Conservation (phyloP, 2,797 vertebrate genomes). For the Lutra lutra region DNA sequence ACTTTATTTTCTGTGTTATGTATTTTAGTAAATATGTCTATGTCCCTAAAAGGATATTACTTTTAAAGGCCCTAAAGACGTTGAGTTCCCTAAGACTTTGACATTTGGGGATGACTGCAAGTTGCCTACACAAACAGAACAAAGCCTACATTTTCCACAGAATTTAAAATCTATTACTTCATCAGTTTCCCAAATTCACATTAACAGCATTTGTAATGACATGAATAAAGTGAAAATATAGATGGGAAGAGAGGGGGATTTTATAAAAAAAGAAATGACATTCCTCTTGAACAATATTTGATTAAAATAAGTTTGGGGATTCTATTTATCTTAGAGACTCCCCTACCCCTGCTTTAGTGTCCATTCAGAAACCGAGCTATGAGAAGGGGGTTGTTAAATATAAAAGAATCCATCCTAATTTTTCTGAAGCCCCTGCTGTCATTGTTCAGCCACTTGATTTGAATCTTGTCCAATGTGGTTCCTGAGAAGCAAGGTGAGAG, state of each 20-base stretch:
- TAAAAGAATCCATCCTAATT: conserved; percentile 4
- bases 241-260: not conserved
- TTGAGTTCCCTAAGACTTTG: conserved; percentile 38
- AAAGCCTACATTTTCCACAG: conserved; percentile 47
- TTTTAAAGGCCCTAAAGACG: conserved; percentile 64
- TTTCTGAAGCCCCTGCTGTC: conserved; percentile 41
- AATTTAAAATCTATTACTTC: conserved; percentile 43
- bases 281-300: conserved; percentile 29
- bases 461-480: conserved; percentile 21
- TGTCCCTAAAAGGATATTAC: conserved; percentile 71
- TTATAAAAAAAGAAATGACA: conserved; percentile 7
- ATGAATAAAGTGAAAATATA: not conserved
- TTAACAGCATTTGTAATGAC: not conserved
- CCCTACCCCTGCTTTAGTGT: not conserved
- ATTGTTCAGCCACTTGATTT: conserved; percentile 15
- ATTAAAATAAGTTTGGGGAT: conserved; percentile 53
- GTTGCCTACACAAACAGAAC: not conserved
- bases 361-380: conserved; percentile 53
- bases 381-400: conserved; percentile 31
- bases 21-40: conserved; percentile 75
- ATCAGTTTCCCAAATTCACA: conserved; percentile 31
- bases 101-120: conserved; percentile 43
- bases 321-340: conserved; percentile 18
- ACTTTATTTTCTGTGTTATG: conserved; percentile 73
- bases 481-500: not conserved